Percentiles rank a stretch among this genome's conserved stretches.
phyloP scores from a whole-genome alignment of 2,797 vertebrate genomes.

The Micromesistius poutassou region DNA sequence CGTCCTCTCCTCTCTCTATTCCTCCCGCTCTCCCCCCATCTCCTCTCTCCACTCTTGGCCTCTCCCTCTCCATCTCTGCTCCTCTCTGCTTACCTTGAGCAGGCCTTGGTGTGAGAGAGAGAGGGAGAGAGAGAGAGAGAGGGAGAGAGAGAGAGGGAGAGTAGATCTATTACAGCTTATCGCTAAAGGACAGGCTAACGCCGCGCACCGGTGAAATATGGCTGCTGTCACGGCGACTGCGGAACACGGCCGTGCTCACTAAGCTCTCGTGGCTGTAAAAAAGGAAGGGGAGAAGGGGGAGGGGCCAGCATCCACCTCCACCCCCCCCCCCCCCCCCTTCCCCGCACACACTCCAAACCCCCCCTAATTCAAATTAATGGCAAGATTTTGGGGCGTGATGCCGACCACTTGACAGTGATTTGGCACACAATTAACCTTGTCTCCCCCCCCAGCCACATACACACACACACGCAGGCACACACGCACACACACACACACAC shows the following conservation, averaged over 20 bases:
- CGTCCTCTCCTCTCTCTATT: too few relatives aligned
- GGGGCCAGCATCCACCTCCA: background rate
- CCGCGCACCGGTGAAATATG: conserved; percentile 82
- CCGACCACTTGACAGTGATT: conserved; percentile 54
- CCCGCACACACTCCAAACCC: too few relatives aligned
- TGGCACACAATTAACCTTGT: conserved; percentile 69
- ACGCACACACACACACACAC: background rate
- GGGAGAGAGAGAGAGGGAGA: conserved; percentile 27
- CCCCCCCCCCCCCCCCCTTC: background rate
- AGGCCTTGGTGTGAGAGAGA: conserved; percentile 69
- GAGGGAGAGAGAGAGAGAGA: background rate
- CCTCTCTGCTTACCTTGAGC: conserved; percentile 69
- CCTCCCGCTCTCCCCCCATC: too few relatives aligned
- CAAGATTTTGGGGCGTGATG: conserved; percentile 73
- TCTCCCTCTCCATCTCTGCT: background rate
- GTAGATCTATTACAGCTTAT: conserved; percentile 97
- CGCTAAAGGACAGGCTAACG: conserved; percentile 80
- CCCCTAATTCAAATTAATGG: conserved; percentile 70
- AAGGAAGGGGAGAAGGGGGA: conserved; percentile 22
- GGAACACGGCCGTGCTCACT: conserved; percentile 53
- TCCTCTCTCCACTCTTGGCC: background rate
- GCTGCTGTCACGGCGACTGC: conserved; percentile 79
- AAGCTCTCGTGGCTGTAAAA: conserved; percentile 52
- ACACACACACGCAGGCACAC: background rate
- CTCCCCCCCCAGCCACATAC: conserved; percentile 1